A percentile compares a stretch with the other conserved stretches of the same genome.
Conservation (phyloP, 2,113 vertebrate genomes). For the human (Homo sapiens) region DNA sequence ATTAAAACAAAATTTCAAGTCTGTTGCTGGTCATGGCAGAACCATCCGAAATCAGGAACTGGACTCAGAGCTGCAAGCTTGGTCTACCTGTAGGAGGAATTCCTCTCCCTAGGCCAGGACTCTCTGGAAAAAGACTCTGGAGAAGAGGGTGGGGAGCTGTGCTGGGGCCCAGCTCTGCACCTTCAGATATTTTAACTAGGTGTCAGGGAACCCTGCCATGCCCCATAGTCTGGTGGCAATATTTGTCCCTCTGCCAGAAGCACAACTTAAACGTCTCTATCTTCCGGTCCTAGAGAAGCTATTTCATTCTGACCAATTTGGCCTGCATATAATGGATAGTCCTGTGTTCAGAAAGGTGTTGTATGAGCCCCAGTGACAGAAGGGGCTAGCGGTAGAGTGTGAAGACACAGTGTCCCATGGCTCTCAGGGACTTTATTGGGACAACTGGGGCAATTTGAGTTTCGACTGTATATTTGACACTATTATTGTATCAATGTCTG, state of each 20-base stretch:
- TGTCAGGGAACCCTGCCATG: not conserved
- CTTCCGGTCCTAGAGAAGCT: not conserved
- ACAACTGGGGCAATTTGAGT: not conserved
- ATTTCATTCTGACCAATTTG: not conserved
- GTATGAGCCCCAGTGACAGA: too few species aligned
- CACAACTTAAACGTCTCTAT: not conserved
- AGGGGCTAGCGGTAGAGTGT: not conserved
- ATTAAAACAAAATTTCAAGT: not conserved
- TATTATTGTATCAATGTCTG: not conserved
- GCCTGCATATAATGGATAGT: not conserved
- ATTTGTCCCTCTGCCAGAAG: not conserved
- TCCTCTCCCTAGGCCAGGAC: not conserved
- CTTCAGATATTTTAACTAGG: not conserved
- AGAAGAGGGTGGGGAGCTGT: rapidly evolving
- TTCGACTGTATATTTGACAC: not conserved
- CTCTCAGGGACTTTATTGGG: not conserved
- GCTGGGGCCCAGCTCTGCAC: not conserved
- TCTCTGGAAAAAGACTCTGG: not conserved
- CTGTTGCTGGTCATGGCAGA: not conserved
- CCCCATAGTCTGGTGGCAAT: not conserved
- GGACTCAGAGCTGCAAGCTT: not conserved
- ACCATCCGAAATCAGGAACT: not conserved
- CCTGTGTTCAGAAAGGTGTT: too few species aligned
- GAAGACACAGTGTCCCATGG: not conserved
- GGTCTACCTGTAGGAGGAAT: not conserved